These are phyloP conservation scores for Galerucella pusilla DNA, from an alignment of 2,888 invertebrate genomes.

Conservation along the genomic window DNA sequence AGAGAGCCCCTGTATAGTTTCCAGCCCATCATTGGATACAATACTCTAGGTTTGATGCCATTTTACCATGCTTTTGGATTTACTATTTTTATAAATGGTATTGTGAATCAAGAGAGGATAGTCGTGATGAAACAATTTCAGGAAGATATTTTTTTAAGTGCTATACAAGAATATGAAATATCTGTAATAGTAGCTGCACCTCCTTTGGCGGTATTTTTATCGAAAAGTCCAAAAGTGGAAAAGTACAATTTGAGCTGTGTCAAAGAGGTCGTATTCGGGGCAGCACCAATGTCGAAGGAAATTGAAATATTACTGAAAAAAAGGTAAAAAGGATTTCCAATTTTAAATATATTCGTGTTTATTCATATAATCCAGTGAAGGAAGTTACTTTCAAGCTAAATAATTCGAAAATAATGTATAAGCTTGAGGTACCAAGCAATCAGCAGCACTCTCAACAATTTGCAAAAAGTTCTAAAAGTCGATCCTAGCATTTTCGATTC, in stretches of 20 bases:
- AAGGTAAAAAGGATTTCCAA: constrained; percentile 60
- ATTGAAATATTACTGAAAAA: constrained; percentile 71
- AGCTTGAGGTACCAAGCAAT: too few relatives aligned
- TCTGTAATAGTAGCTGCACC: constrained; percentile 73
- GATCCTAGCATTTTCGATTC: too few relatives aligned
- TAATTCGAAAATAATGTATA: too few relatives aligned
- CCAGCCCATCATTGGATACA: neutral
- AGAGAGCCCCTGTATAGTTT: constrained; percentile 4
- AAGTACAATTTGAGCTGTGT: constrained; percentile 80
- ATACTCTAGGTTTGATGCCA: constrained; percentile 74
- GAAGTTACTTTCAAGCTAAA: too few relatives aligned
- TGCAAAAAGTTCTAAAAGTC: too few relatives aligned
- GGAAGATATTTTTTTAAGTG: constrained; percentile 71
- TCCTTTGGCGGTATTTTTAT: constrained; percentile 83
- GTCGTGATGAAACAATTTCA: constrained; percentile 73
- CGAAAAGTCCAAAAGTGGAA: constrained; percentile 81
- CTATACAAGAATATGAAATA: constrained; percentile 76
- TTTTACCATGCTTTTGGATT: constrained; percentile 87
- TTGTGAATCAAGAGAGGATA: constrained; percentile 66
- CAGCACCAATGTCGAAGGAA: constrained; percentile 82
- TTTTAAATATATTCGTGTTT: too few relatives aligned
- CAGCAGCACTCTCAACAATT: too few relatives aligned
- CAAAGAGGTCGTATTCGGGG: constrained; percentile 77
- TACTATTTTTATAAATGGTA: constrained; percentile 70
- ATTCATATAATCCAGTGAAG: too few relatives aligned